These are phyloP conservation scores for Aurelia coerulea DNA, from an alignment of 30 jellyfish, hydroid and myxozoan species.

Conservation along the genomic window DNA sequence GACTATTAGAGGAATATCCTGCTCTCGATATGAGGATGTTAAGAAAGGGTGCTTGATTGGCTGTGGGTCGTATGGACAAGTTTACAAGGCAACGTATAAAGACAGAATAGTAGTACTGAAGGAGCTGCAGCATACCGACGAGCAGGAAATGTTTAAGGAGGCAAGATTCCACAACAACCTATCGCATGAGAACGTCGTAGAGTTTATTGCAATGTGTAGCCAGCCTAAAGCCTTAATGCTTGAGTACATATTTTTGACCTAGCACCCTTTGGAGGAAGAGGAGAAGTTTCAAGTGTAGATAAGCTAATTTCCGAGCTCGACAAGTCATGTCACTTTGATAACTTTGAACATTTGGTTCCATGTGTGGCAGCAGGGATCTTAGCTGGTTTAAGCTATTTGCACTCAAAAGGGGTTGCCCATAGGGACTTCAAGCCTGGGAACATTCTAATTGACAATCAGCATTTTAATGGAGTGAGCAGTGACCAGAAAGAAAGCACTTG, in stretches of 20 bases:
- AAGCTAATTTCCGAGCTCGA: background rate
- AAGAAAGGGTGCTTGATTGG: background rate
- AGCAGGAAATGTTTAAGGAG: too few species aligned
- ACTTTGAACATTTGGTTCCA: slow-evolving; percentile 19
- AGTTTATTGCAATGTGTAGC: too few species aligned
- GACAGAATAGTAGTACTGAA: background rate
- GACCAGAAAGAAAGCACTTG: background rate
- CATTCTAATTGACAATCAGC: too few species aligned
- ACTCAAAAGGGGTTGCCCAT: slow-evolving; percentile 12
- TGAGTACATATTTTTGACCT: too few species aligned
- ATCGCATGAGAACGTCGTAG: too few species aligned
- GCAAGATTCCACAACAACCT: too few species aligned
- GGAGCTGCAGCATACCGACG: background rate
- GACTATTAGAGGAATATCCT: too few species aligned
- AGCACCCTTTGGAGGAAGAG: background rate
- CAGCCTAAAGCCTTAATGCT: too few species aligned
- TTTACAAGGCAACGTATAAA: background rate
- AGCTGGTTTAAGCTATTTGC: background rate
- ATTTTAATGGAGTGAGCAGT: too few species aligned
- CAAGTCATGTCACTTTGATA: background rate
- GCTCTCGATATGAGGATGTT: too few species aligned
- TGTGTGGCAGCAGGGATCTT: slow-evolving; percentile 8
- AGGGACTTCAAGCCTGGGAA: background rate
- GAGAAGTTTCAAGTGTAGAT: slow-evolving; percentile 11
- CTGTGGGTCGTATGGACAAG: background rate